These are phyloP conservation scores for Drosophila jambulina DNA, from an alignment of 1,140 invertebrate genomes.

Conservation along the genomic window DNA sequence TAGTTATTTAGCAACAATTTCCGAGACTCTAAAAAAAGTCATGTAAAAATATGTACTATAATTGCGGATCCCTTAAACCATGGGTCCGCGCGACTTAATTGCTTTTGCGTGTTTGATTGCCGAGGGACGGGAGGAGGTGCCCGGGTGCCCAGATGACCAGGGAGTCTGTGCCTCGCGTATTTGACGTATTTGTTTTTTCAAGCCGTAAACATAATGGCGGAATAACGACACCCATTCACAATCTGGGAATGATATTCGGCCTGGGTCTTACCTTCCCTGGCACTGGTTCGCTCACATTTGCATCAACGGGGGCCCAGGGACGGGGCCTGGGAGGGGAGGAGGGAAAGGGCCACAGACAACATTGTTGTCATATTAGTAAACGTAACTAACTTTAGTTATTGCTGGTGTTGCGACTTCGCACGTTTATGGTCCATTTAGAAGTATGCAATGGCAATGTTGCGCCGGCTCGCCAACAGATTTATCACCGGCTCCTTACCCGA, in stretches of 20 bases:
- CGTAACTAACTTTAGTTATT: constrained; percentile 83
- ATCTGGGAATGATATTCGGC: constrained; percentile 16
- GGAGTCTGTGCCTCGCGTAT: neutral
- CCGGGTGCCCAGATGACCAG: constrained; percentile 1
- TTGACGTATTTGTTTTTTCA: constrained; percentile 45
- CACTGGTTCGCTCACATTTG: constrained; percentile 34
- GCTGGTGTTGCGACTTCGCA: constrained; percentile 78
- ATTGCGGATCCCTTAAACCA: constrained; percentile 28
- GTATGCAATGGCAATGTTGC: constrained; percentile 78
- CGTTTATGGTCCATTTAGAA: constrained; percentile 82
- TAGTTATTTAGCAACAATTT: neutral
- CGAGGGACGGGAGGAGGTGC: constrained; percentile 3
- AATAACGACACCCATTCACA: constrained; percentile 44
- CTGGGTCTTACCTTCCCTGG: neutral
- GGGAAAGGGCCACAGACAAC: constrained; percentile 40
- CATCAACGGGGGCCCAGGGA: neutral
- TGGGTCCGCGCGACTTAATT: constrained; percentile 31
- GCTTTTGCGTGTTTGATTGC: constrained; percentile 45
- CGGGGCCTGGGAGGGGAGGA: neutral
- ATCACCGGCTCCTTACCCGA: constrained; percentile 61
- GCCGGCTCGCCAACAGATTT: constrained; percentile 78
- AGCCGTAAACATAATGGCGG: constrained; percentile 39
- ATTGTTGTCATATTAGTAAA: constrained; percentile 81
- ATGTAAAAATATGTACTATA: constrained; percentile 4
- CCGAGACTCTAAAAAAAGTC: neutral